Evolutionary conservation across 2,113 vertebrate genomes (phyloP).

Genomic region (Ceyx margarethae): DNA sequence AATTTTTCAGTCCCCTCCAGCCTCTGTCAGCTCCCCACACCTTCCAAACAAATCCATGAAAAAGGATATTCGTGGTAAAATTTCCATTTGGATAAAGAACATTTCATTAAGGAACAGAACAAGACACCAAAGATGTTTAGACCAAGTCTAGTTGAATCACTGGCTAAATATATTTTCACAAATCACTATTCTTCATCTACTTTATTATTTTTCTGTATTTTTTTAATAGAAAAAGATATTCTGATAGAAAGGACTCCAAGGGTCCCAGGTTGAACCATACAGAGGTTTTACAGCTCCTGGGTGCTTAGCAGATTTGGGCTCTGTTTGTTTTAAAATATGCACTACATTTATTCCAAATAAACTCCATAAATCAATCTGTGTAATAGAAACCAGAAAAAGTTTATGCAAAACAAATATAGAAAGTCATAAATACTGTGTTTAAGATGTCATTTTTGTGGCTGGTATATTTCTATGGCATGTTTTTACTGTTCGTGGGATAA

Average conservation of each 20-base stretch:
- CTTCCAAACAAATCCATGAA: constrained; percentile 28
- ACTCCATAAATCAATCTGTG: neutral
- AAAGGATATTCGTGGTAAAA: constrained; percentile 57
- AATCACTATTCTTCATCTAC: constrained; percentile 9
- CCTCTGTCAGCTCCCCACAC: constrained; percentile 22
- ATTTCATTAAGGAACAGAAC: constrained; percentile 14
- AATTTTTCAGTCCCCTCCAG: constrained; percentile 40
- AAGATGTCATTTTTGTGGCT: constrained; percentile 8
- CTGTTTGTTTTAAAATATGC: constrained; percentile 9
- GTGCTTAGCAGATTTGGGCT: neutral
- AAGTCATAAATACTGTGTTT: constrained; percentile 4
- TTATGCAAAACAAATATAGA: constrained; percentile 33
- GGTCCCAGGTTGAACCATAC: neutral
- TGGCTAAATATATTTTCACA: neutral
- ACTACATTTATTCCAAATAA: constrained; percentile 23
- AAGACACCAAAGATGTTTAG: constrained; percentile 3
- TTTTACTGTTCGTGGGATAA: constrained; percentile 7
- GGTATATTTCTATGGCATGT: constrained; percentile 13
- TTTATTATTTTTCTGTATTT: neutral
- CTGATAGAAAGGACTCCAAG: neutral
- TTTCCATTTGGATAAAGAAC: constrained; percentile 53
- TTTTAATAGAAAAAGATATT: neutral
- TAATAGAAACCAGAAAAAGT: constrained; percentile 39
- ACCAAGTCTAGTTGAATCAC: neutral
- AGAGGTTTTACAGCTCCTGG: constrained; percentile 11